Conservation (phyloP, 2,113 vertebrate species). For the Ornithorhynchus anatinus region DNA sequence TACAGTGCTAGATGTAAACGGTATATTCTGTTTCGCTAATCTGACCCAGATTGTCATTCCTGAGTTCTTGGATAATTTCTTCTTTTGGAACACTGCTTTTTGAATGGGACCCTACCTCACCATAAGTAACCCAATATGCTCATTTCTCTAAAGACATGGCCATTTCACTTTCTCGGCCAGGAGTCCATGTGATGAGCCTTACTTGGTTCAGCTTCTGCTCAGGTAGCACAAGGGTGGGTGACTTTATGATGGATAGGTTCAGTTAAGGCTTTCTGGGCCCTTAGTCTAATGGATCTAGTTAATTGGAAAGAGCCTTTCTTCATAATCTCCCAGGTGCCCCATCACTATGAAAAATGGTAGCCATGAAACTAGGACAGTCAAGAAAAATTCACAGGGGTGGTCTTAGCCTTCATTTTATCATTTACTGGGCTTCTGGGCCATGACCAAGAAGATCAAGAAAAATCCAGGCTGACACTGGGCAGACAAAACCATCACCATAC, state of each 20-base stretch:
- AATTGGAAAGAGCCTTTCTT: background rate
- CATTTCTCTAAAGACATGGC: too few species aligned
- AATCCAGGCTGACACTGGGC: background rate
- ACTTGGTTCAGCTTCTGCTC: too few species aligned
- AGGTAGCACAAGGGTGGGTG: background rate
- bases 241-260: slow-evolving; percentile 10
- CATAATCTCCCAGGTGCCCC: background rate
- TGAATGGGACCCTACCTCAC: too few species aligned
- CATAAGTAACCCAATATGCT: too few species aligned
- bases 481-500: background rate
- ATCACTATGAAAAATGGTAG: slow-evolving; percentile 20
- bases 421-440: slow-evolving; percentile 3
- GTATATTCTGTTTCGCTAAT: too few species aligned
- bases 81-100: too few species aligned
- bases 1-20: too few species aligned
- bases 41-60: too few species aligned
- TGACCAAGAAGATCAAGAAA: background rate
- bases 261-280: slow-evolving; percentile 13
- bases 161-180: too few species aligned
- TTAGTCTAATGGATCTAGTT: slow-evolving; percentile 13
- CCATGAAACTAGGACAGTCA: slow-evolving; percentile 26
- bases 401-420: slow-evolving; percentile 38
- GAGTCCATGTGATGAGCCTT: too few species aligned
- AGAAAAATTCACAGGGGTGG: slow-evolving; percentile 20
- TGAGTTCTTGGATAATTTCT: too few species aligned